phyloP scores from a whole-genome alignment of 2,113 vertebrate genomes.

The Dipodomys spectabilis region DNA sequence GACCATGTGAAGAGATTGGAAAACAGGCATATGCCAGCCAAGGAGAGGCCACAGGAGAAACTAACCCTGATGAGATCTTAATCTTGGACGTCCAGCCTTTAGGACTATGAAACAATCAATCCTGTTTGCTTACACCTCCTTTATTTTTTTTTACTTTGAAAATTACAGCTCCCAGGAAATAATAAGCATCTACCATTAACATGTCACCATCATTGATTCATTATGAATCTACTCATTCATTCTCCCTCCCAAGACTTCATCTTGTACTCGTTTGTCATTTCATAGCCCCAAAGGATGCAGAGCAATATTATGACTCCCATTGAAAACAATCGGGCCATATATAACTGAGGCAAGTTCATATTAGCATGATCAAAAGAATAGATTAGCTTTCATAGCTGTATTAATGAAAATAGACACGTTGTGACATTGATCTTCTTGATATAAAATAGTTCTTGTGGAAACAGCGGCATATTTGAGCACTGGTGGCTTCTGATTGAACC shows the following conservation, averaged over 20 bases:
- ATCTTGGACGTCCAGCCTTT: not conserved
- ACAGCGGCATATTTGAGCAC: too few species aligned
- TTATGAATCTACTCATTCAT: not conserved
- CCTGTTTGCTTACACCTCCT: not conserved
- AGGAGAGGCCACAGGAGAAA: not conserved
- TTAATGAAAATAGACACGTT: not conserved
- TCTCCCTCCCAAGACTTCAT: not conserved
- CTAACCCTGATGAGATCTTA: not conserved
- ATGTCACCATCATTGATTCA: not conserved
- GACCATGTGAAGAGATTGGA: not conserved
- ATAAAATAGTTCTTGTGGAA: not conserved
- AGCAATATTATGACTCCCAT: not conserved
- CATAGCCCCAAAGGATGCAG: not conserved
- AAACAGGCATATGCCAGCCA: not conserved
- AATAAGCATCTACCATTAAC: accelerated
- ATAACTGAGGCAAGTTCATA: not conserved
- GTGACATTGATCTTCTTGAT: not conserved
- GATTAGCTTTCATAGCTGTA: not conserved
- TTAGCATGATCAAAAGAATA: not conserved
- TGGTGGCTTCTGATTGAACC: not conserved
- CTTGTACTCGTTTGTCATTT: not conserved
- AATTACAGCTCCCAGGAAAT: not conserved
- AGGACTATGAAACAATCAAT: not conserved
- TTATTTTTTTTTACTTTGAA: too few species aligned
- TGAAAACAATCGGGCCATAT: not conserved